Base-by-base conservation (phyloP, 2,113 vertebrate species). In the Tautogolabrus adspersus region DNA sequence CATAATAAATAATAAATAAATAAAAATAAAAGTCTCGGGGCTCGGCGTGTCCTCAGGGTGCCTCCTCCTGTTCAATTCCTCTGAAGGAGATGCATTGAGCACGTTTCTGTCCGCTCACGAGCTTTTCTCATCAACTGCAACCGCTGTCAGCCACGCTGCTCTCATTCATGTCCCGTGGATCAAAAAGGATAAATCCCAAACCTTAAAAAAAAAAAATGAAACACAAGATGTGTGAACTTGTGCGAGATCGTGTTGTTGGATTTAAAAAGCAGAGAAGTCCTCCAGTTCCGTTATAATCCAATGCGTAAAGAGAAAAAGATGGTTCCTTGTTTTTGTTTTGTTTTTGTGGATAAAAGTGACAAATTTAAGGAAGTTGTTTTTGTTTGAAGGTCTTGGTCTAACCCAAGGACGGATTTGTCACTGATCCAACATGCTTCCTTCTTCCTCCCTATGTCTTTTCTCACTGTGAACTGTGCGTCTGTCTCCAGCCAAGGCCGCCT, bases 401-500 rank as follows among this genome's bases (percentile, higher is more conserved):
- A 84, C 75, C 81, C 70, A 77, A 55, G 86, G 71, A 81, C 88
- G 49, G 90, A 76, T 84, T 89, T 79, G 84, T 93, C 87, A 91
- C 79, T 93, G 82, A 73, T 91, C 90, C 91, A 87, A 83, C 93
- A 92, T 91, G 84, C 80, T 90, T 90, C 88, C 77, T 77, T 66
- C 81, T 61, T 61, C 77, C 79, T 72, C 75, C 79, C 85, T 58
- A 78, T 89, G 90, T 94, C 88, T 94, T 79, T 90, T 92, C 93
- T 92, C 88, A 83, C 92, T 89, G 88, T 91, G 91, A 91, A 86
- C 88, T 92, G 87, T 85, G 91, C 87, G 92, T 92, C 89, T 94
- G 93, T 95, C 94, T 96, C 68, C 88, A 89, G 93, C 86, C 87
- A 90, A 93, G 88, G 89, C 94, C 90, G 95, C 95, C 93, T 91